phyloP scores from a whole-genome alignment of 1,140 invertebrate genomes.

The Scaptomyza hsui region DNA sequence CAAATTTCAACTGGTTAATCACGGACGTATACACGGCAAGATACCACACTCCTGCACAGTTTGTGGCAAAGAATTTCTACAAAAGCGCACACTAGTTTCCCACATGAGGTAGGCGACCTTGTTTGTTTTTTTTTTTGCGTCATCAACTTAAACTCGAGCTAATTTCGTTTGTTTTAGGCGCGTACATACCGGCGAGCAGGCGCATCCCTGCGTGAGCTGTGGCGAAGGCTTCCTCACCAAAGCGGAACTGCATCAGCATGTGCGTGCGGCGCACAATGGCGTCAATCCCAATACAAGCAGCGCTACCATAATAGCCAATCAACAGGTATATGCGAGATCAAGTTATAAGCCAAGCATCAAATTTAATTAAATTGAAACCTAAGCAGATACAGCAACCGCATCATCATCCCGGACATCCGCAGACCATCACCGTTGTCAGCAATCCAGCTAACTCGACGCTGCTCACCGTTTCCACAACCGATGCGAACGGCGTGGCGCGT shows the following conservation, averaged over 20 bases:
- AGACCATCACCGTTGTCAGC: slow-evolving; percentile 83
- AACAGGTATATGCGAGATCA: slow-evolving; percentile 55
- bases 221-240: slow-evolving; percentile 91
- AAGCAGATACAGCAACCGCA: slow-evolving; percentile 83
- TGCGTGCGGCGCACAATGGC: slow-evolving; percentile 86
- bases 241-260: slow-evolving; percentile 88
- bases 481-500: slow-evolving; percentile 65
- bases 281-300: slow-evolving; percentile 84
- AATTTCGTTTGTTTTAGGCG: slow-evolving; percentile 41
- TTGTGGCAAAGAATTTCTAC: slow-evolving; percentile 93
- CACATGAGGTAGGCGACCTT: slow-evolving; percentile 88
- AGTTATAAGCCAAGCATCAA: background rate
- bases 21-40: slow-evolving; percentile 91
- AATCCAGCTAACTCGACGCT: slow-evolving; percentile 78
- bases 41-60: slow-evolving; percentile 92
- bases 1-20: slow-evolving; percentile 93
- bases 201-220: slow-evolving; percentile 89
- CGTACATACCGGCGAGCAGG: slow-evolving; percentile 87
- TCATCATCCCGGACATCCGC: slow-evolving; percentile 84
- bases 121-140: too few species aligned
- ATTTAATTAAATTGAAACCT: slow-evolving; percentile 37
- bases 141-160: too few species aligned
- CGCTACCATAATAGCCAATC: slow-evolving; percentile 81
- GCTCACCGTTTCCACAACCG: slow-evolving; percentile 74
- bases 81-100: slow-evolving; percentile 91